Evolutionary conservation across 2,888 invertebrate species (phyloP).

Genomic region (Dioctria rufipes): DNA sequence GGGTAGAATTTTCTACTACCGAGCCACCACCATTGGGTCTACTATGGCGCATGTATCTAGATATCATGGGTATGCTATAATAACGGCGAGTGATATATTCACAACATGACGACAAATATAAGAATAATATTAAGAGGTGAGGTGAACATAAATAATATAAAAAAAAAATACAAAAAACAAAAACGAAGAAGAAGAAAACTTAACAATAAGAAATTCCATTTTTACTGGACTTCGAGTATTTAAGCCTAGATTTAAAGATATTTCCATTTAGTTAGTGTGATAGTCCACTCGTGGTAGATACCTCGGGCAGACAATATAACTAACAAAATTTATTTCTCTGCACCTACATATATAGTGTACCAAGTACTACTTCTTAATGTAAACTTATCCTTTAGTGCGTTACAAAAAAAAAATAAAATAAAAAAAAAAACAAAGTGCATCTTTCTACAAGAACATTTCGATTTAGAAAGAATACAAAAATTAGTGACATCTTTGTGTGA

Average conservation of each 20-base stretch:
- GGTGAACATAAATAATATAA: constrained; percentile 26
- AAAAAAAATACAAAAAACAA: not conserved
- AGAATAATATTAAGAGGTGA: constrained; percentile 24
- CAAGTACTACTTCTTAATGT: not conserved
- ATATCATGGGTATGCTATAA: too few relatives aligned
- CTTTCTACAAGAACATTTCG: not conserved
- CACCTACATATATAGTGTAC: not conserved
- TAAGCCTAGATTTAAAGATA: constrained; percentile 67
- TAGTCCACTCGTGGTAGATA: constrained; percentile 63
- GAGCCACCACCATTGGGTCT: too few relatives aligned
- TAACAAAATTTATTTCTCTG: not conserved
- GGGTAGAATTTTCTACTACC: too few relatives aligned
- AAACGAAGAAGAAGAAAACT: constrained; percentile 15
- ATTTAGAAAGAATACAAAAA: not conserved
- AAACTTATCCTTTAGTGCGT: not conserved
- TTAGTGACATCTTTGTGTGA: not conserved
- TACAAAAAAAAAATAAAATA: not conserved
- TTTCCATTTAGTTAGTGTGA: constrained; percentile 66
- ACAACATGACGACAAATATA: constrained; percentile 27
- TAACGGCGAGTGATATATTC: not conserved
- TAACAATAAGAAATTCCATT: constrained; percentile 45
- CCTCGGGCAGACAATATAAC: constrained; percentile 17
- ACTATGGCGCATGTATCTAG: too few relatives aligned
- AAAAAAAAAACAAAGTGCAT: not conserved
- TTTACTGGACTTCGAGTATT: constrained; percentile 64